Base-by-base conservation (phyloP, 2,888 invertebrate species). In the Xestia ashworthii region DNA sequence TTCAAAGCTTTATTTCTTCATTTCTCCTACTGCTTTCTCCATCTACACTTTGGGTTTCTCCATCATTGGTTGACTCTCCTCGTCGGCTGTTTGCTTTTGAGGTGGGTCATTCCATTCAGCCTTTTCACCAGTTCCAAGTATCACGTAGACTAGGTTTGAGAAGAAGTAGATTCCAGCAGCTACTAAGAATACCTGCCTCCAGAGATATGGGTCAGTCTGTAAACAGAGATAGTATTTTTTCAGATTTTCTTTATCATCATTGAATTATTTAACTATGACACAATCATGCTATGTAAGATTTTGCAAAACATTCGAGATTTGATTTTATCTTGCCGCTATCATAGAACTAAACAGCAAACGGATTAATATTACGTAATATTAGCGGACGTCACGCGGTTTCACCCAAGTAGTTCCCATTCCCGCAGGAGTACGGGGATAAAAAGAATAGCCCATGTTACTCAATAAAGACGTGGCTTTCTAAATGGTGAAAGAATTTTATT, bases 131-230 rank as follows among this genome's bases (percentile, higher is more conserved):
- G 97, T 97, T 5, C 98, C 98, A 76, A 98, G 97, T 9, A 98
- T 88, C 0, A 98, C 92, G 90, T 98, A 98, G 41, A 98, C 93
- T 0, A 98, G 90, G 88, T 98, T 98, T 5, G 98, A 97, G 14
- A 97, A 88, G 48, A 98, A 94, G 89, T 98, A 98, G 32, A 98
- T 93, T 0, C 95, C 97, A 4, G 98, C 97, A 0, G 98, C 97
- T 32, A 98, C 95, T 87, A 98, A 97, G 94, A 98, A 98, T 5
- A 98, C 97, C 65, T 97, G 96, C 74, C 97, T 97, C 98, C 98
- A 98, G 85, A 98, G 97, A n/a, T 91, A 85, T 70, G 96, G 96
- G 87, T 97, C 95, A 46, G 95, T 95, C 98, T 98, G 94, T 55
- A 96, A 96, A 62, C 1, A n/a, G 12, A 48, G 0, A 1, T 38